These are phyloP conservation scores for Lagothrix lagotricha DNA, from an alignment of 2,797 vertebrate genomes.

Conservation along the genomic window DNA sequence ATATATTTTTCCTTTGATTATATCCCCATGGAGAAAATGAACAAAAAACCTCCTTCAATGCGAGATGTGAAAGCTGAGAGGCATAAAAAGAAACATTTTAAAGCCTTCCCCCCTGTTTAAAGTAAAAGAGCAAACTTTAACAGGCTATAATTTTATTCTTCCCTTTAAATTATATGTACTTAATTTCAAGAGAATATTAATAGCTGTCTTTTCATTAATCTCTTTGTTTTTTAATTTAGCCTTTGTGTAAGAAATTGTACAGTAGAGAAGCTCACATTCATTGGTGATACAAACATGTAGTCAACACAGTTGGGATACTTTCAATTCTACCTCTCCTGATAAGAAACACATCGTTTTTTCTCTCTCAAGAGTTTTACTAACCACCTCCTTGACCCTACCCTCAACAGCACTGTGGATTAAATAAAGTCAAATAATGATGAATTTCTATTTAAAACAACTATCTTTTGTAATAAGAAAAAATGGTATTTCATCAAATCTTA, in stretches of 20 bases:
- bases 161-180: constrained; percentile 26
- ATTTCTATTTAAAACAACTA: constrained; percentile 27
- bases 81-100: constrained; percentile 61
- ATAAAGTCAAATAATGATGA: background rate
- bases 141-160: constrained; percentile 55
- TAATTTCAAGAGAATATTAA: constrained; percentile 26
- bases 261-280: background rate
- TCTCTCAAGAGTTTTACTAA: background rate
- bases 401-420: background rate
- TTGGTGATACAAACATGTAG: constrained; percentile 9
- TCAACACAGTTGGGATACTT: background rate
- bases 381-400: accelerated
- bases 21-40: constrained; percentile 74
- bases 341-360: background rate
- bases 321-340: background rate
- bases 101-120: constrained; percentile 42
- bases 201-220: constrained; percentile 53
- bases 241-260: constrained; percentile 18
- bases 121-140: constrained; percentile 61
- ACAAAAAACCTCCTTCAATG: constrained; percentile 43
- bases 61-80: constrained; percentile 55
- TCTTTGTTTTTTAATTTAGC: constrained; percentile 38
- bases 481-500: background rate
- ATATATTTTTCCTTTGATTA: constrained; percentile 82
- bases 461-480: background rate